A percentile compares a stretch with the other conserved stretches of the same genome.
phyloP scores from a whole-genome alignment of 2,888 invertebrate genomes.

The Lamproptera curius region DNA sequence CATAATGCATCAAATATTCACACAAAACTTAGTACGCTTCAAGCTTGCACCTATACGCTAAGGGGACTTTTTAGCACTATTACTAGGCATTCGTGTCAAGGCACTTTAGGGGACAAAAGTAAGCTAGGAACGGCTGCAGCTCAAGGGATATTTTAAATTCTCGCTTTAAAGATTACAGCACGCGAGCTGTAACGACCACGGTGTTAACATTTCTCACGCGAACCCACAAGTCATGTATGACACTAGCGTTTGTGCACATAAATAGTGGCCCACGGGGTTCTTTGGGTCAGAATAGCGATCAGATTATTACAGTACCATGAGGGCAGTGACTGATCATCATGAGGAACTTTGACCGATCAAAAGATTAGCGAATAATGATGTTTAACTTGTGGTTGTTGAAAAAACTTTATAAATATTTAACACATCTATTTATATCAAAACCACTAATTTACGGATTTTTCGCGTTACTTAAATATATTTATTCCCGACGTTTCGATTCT shows the following conservation, averaged over 20 bases:
- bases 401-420: too few species aligned
- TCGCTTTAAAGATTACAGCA: conserved; percentile 48
- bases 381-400: too few species aligned
- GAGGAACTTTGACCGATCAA: neutral
- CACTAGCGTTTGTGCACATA: conserved; percentile 17
- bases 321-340: neutral
- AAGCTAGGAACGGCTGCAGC: conserved; percentile 44
- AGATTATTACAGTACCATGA: conserved; percentile 6
- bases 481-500: too few species aligned
- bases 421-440: too few species aligned
- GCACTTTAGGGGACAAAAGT: conserved; percentile 41
- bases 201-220: conserved; percentile 49
- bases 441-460: too few species aligned
- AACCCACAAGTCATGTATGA: conserved; percentile 32
- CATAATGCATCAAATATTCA: too few species aligned
- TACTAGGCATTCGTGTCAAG: conserved; percentile 35
- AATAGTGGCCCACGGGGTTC: conserved; percentile 8
- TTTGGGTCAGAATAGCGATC: neutral
- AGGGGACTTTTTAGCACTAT: too few species aligned
- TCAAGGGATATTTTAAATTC: conserved; percentile 46
- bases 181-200: conserved; percentile 46
- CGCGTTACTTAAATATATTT: too few species aligned
- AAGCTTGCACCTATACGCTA: too few species aligned
- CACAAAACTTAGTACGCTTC: too few species aligned
- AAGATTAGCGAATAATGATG: neutral